phyloP scores from a whole-genome alignment of 2,888 invertebrate genomes.

The Phytoseiulus persimilis region DNA sequence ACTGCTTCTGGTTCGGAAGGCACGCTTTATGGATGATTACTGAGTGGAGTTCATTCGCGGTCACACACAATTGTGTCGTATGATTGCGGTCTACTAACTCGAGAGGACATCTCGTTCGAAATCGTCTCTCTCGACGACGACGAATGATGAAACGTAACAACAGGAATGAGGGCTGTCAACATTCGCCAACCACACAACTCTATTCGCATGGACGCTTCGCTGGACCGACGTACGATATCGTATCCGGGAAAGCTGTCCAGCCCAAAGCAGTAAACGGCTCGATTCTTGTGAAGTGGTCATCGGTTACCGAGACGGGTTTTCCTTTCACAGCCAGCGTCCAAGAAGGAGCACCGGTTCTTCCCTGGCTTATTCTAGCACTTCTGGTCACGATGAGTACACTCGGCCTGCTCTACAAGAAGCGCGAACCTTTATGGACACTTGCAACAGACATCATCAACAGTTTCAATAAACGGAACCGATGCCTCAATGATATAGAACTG shows the following conservation, averaged over 20 bases:
- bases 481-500: conserved; percentile 10
- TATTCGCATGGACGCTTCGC: neutral
- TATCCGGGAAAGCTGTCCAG: neutral
- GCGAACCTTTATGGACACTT: conserved; percentile 8
- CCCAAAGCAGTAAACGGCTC: neutral
- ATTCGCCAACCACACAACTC: neutral
- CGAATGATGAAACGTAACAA: neutral
- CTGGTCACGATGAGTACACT: neutral
- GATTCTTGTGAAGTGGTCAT: no score
- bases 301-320: neutral
- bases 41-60: no score
- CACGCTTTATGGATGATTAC: no score
- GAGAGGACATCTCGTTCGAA: no score
- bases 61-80: no score
- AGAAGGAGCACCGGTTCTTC: conserved; percentile 13
- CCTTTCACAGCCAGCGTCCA: neutral
- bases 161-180: neutral
- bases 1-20: no score
- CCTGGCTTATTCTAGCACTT: neutral
- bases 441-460: conserved; percentile 15
- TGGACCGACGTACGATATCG: neutral
- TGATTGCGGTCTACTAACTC: no score
- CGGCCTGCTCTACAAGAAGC: conserved; percentile 16
- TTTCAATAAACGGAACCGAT: neutral
- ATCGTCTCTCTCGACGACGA: no score